Conservation (phyloP, 2,888 invertebrate species). For the Keiferia lycopersicella region DNA sequence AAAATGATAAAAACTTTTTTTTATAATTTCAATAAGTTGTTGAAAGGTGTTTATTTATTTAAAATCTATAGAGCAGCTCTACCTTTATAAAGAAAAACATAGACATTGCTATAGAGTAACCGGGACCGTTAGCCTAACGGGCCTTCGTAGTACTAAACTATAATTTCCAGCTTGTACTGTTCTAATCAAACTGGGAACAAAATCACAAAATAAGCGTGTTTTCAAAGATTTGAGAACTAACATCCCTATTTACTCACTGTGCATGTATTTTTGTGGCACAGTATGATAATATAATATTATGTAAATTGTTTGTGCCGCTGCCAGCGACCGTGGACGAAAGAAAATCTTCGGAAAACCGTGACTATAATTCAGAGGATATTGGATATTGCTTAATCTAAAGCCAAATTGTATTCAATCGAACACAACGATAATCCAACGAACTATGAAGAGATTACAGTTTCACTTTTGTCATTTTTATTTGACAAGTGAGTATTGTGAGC, state of each 20-base stretch:
- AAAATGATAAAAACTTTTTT: no score
- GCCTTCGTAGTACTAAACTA: no score
- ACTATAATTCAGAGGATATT: slow-evolving; percentile 11
- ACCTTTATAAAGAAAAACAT: no score
- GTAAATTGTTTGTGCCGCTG: slow-evolving; percentile 61
- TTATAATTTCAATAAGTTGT: no score
- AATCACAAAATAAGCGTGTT: no score
- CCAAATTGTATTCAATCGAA: not conserved
- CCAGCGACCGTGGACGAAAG: slow-evolving; percentile 29
- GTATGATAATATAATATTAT: slow-evolving; percentile 66
- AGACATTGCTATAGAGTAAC: no score
- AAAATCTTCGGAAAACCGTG: slow-evolving; percentile 11
- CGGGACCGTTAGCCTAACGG: no score
- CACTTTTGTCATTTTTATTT: not conserved
- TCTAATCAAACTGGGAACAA: no score
- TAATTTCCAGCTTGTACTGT: no score
- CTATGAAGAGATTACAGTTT: not conserved
- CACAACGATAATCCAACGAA: not conserved
- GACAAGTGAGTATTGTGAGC: no score
- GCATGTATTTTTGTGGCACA: not conserved
- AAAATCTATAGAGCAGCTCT: no score
- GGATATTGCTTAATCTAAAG: slow-evolving; percentile 16
- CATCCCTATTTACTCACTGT: not conserved
- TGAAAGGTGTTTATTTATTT: no score
- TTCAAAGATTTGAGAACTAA: not conserved